Conservation (phyloP, 2,888 invertebrate species). For the Mechanitis mazaeus region DNA sequence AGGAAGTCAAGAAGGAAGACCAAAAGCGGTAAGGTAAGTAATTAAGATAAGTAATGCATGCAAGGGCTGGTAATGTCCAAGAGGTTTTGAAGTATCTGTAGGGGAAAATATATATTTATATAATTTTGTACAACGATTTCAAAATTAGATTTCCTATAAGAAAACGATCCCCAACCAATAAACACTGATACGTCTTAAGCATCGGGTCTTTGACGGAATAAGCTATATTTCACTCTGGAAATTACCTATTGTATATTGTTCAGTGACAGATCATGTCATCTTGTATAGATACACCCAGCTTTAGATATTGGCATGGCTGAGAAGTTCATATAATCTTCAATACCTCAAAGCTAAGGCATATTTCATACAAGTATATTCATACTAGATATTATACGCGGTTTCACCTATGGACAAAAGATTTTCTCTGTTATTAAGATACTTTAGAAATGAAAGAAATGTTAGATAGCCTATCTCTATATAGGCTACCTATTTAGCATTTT, state of each 20-base stretch:
- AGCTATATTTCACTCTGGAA: conserved; percentile 50
- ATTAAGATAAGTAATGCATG: conserved; percentile 17
- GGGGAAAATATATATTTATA: not conserved
- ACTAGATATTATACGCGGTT: too few species aligned
- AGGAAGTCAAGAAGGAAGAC: conserved; percentile 18
- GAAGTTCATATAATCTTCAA: not conserved
- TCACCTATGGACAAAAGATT: too few species aligned
- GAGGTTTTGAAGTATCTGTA: conserved; percentile 19
- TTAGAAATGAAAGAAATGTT: too few species aligned
- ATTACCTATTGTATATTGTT: conserved; percentile 55
- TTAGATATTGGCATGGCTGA: not conserved
- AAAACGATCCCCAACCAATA: conserved; percentile 21
- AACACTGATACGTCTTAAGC: conserved; percentile 28
- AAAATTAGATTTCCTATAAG: conserved; percentile 19
- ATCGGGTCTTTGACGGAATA: conserved; percentile 42
- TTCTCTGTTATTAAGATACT: too few species aligned
- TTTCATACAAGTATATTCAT: too few species aligned
- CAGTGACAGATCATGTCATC: conserved; percentile 51
- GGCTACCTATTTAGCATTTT: too few species aligned
- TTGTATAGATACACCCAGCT: conserved; percentile 33
- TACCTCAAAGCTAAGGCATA: not conserved
- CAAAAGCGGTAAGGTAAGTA: conserved; percentile 16
- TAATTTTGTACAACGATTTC: too few species aligned
- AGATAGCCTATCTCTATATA: too few species aligned
- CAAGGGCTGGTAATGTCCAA: conserved; percentile 21